Conservation (phyloP, 2,888 invertebrate genomes). For the Pachymerium ferrugineum region DNA sequence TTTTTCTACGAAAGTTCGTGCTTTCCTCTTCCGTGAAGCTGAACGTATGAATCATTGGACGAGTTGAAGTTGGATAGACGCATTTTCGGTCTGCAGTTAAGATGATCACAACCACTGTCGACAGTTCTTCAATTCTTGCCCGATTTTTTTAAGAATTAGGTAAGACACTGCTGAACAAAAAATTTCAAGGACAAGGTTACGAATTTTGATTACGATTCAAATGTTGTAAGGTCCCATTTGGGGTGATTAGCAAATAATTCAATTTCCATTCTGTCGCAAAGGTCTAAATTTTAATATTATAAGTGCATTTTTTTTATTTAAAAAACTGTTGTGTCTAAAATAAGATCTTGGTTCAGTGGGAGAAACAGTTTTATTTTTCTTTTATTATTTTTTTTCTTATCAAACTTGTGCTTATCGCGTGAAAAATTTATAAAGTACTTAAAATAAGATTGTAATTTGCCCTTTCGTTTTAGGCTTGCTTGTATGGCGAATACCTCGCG, state of each 20-base stretch:
- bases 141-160: background rate
- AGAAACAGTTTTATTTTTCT: too few relatives aligned
- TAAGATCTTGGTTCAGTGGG: too few relatives aligned
- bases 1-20: conserved; percentile 8
- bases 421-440: too few relatives aligned
- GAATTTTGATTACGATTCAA: background rate
- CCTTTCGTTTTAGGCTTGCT: background rate
- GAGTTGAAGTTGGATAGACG: background rate
- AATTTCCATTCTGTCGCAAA: too few relatives aligned
- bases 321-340: too few relatives aligned
- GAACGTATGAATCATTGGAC: background rate
- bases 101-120: background rate
- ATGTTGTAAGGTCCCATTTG: conserved; percentile 14
- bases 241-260: too few relatives aligned
- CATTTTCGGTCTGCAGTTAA: background rate
- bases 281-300: too few relatives aligned
- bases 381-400: too few relatives aligned
- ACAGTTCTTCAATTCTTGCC: background rate
- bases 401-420: too few relatives aligned
- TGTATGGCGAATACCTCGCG: background rate
- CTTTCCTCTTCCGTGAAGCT: conserved; percentile 4
- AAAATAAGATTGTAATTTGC: too few relatives aligned
- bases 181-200: conserved; percentile 9
- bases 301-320: too few relatives aligned
- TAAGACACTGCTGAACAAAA: background rate